Evolutionary conservation across 2,888 invertebrate species (phyloP).

Genomic region (Stomorhina lunata): DNA sequence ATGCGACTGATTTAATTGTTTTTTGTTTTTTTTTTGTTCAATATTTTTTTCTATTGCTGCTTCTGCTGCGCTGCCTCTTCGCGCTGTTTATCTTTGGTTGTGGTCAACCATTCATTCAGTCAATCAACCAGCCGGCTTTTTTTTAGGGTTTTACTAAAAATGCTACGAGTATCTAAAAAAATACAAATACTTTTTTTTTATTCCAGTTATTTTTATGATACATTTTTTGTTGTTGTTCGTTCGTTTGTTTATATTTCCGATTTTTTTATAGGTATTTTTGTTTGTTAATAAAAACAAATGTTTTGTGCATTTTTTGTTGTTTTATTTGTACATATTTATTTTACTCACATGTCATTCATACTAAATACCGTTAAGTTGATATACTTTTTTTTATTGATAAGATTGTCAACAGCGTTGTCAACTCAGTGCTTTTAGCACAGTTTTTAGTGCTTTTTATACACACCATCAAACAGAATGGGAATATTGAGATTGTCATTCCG

Average conservation of each 20-base stretch:
- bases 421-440: no score
- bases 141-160: slow-evolving; percentile 20
- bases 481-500: no score
- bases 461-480: no score
- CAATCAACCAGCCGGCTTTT: slow-evolving; percentile 39
- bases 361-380: slow-evolving; percentile 7
- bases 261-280: neutral
- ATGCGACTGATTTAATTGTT: slow-evolving; percentile 54
- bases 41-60: slow-evolving; percentile 6
- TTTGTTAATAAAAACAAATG: slow-evolving; percentile 2
- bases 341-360: slow-evolving; percentile 31
- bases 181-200: slow-evolving; percentile 20
- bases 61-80: neutral
- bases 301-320: slow-evolving; percentile 2
- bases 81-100: slow-evolving; percentile 20
- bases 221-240: slow-evolving; percentile 23
- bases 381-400: neutral
- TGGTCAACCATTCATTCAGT: slow-evolving; percentile 36
- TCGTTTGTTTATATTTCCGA: slow-evolving; percentile 35
- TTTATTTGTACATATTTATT: neutral
- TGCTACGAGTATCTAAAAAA: neutral
- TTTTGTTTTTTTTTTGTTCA: slow-evolving; percentile 22
- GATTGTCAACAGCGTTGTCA: no score
- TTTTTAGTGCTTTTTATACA: no score
- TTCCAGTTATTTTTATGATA: slow-evolving; percentile 28